A percentile compares a stretch with the other conserved stretches of the same genome.
These are phyloP conservation scores for Lithophane socia DNA, from an alignment of 2,888 invertebrate genomes.

Conservation along the genomic window DNA sequence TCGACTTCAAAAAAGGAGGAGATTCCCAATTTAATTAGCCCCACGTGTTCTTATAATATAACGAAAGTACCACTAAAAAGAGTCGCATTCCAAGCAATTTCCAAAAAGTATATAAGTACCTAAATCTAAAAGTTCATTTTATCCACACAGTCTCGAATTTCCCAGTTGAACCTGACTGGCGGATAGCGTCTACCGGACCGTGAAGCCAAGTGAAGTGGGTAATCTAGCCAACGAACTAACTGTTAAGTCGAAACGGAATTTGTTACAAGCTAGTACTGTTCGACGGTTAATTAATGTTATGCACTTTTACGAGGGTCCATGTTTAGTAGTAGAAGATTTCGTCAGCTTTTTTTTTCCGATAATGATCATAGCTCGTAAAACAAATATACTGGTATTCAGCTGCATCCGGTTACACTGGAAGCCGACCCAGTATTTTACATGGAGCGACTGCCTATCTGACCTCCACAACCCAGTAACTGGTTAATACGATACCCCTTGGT, in stretches of 20 bases:
- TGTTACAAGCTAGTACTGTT: slow-evolving; percentile 2
- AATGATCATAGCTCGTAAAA: background rate
- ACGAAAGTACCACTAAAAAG: background rate
- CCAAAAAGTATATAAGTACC: background rate
- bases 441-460: no score
- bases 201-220: slow-evolving; percentile 23
- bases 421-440: no score
- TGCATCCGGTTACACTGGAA: no score
- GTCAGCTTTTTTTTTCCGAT: background rate
- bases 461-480: no score
- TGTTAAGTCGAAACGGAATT: slow-evolving; percentile 12
- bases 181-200: background rate
- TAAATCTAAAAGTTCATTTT: background rate
- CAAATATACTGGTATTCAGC: no score
- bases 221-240: slow-evolving; percentile 16
- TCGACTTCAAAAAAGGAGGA: no score
- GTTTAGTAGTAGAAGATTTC: background rate
- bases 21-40: no score
- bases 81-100: background rate
- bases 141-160: background rate
- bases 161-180: background rate
- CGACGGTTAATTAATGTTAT: background rate
- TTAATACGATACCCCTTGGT: no score
- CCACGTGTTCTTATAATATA: no score
- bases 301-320: background rate